Base-by-base conservation (phyloP, 2,888 invertebrate species). In the Meiosimyza decipiens region DNA sequence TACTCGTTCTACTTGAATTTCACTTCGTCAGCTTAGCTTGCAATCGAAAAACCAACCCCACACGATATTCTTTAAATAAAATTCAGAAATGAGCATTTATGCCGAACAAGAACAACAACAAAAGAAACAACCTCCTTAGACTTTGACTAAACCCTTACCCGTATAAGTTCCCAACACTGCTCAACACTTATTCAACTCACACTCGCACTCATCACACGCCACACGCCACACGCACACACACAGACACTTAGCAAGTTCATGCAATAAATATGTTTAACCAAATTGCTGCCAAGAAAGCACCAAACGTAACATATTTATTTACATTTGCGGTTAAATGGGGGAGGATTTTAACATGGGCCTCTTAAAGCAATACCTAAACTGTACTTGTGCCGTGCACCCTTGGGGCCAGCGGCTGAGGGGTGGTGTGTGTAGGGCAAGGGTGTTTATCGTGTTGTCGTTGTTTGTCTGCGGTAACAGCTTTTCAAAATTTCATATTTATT, bases 401-500 rank as follows among this genome's bases (percentile, higher is more conserved):
- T 33, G 13, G 40, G 33, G n/a, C 11, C 47, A 47, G 15, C 62
- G 62, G 40, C n/a, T 62, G 16, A 40, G 40, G 40, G 40, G 40
- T 1, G 40, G 40, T 72, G 71, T 70, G 73, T 52, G 16, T 67
- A 47, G 52, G 60, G 51, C 79, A 80, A 80, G 69, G 33, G 22
- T 52, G 70, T 49, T 81, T 80, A 80, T 82, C 79, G 81, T 82
- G 80, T 80, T 79, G 80, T 79, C 77, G 81, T 82, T 82, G 82
- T 80, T 81, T 81, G 82, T 82, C 81, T 79, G 80, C 82, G 82
- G 81, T 80, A 81, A 81, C 81, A 82, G 80, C 79, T 82, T 81
- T 81, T 79, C 64, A 64, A 64, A 64, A 64, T 64, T 64, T 50
- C 64, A 64, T 64, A 64, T 64, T 64, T 64, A 64, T 64, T 64